Conservation (phyloP, 2,888 invertebrate genomes). For the Heliconius ethilla region DNA sequence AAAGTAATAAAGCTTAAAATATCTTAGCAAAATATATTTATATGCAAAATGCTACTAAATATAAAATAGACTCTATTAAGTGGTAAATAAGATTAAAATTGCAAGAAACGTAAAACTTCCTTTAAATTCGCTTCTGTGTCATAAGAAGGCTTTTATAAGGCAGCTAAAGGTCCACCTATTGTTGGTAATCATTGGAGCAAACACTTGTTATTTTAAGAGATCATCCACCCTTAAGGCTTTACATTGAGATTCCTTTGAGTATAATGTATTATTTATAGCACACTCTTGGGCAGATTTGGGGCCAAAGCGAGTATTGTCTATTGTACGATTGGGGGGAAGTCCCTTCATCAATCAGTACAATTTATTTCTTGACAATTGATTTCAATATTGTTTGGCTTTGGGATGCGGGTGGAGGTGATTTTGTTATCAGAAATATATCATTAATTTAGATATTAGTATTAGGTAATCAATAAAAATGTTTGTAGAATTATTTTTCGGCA, state of each 20-base stretch:
- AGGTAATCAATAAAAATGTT: background rate
- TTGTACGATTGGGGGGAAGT: constrained; percentile 45
- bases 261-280: constrained; percentile 81
- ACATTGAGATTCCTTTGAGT: constrained; percentile 71
- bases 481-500: background rate
- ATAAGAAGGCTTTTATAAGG: constrained; percentile 73
- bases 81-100: background rate
- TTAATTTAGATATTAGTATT: background rate
- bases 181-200: constrained; percentile 82
- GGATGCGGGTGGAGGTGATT: constrained; percentile 41
- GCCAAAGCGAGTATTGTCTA: constrained; percentile 56
- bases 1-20: constrained; percentile 41
- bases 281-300: constrained; percentile 76
- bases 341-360: constrained; percentile 66
- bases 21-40: background rate
- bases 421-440: constrained; percentile 17
- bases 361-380: constrained; percentile 67
- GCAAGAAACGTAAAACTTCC: background rate
- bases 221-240: constrained; percentile 80
- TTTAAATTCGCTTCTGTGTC: constrained; percentile 42
- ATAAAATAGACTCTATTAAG: background rate
- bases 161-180: constrained; percentile 79
- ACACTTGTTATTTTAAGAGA: constrained; percentile 83
- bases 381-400: constrained; percentile 57
- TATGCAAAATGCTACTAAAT: background rate